Evolutionary conservation across 2,888 invertebrate species (phyloP), one percentile per base, ranked within the genome.

Genomic region (Alsophila aescularia): DNA sequence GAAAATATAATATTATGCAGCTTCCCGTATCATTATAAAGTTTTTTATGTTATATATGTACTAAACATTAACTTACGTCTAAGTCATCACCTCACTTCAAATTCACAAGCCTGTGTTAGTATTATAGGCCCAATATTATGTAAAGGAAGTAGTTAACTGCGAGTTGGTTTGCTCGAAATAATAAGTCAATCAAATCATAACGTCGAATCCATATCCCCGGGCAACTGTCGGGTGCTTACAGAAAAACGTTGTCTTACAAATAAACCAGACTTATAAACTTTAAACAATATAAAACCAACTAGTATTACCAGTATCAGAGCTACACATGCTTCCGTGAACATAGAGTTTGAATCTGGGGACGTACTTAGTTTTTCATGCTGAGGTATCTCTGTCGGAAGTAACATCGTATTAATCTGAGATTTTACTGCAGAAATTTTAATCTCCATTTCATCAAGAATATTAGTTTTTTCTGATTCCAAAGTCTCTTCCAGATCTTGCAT

Each of bases 191-290:
- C 16, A 34, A 32, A 32, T 13, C 68, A 80, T 43, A 81, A 61
- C 43, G 64, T 56, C 1, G 79, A 79, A 47, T 78, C 79, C 69
- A 79, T 79, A 3, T 73, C 67, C 14, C 67, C 73, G 0, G 77
- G 67, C 31, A 81, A 62, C 15, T 75, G 69, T 0, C 75, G 69
- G 12, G 77, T 79, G 54, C 79, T 81, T 1, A 72, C 37, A 9
- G 79, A 76, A 32, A 70, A 59, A 7, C 70, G 52, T 15, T 60
- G 68, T 32, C 68, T 67, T 15, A 66, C 31, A 62, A 69, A 72
- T 41, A 69, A 60, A 41, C 70, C 65, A 0, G 77, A 73, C 39
- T 76, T 78, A 54, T 77, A 80, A 31, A 76, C 51, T 41, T 73
- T 73, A 52, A 70, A 74, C 15, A 77, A 60, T 47, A 74, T 51